Conservation (phyloP, 2,888 invertebrate genomes). For the Hemicrepidius hirtus region DNA sequence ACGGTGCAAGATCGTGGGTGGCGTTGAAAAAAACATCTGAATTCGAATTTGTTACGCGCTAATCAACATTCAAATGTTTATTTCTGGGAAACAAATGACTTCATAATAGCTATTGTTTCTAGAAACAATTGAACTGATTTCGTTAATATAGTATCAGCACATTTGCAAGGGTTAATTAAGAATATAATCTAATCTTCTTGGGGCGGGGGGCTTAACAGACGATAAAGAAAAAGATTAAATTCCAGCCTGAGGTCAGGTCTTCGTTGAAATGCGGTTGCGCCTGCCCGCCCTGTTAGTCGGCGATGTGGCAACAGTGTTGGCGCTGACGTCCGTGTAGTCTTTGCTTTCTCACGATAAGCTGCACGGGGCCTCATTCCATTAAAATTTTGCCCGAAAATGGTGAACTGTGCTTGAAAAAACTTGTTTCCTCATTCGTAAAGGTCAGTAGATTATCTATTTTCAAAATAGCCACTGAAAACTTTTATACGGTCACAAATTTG, state of each 20-base stretch:
- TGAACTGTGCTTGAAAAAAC: conserved; percentile 29
- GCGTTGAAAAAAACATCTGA: too few species aligned
- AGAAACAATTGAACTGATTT: neutral
- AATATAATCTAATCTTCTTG: conserved; percentile 16
- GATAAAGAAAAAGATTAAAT: conserved; percentile 43
- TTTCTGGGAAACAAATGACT: conserved; percentile 11
- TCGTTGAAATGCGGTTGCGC: conserved; percentile 50
- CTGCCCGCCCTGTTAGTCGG: conserved; percentile 41
- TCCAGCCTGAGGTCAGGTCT: conserved; percentile 47
- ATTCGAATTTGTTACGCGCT: neutral
- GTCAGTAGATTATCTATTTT: conserved; percentile 37
- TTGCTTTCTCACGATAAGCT: conserved; percentile 46
- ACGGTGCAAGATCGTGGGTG: too few species aligned
- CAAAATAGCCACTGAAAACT: neutral
- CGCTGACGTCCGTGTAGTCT: conserved; percentile 44
- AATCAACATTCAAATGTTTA: neutral
- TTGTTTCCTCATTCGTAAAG: conserved; percentile 19
- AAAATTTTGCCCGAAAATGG: conserved; percentile 43
- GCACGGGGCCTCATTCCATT: conserved; percentile 35
- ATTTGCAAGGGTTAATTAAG: conserved; percentile 16
- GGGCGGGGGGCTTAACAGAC: conserved; percentile 9
- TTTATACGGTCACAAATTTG: neutral
- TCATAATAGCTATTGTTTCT: neutral
- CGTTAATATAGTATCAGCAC: neutral
- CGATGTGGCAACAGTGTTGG: conserved; percentile 45